Evolutionary conservation across 2,888 invertebrate genomes (phyloP), one percentile per base, ranked within the genome.

Genomic region (Acleris cristana): DNA sequence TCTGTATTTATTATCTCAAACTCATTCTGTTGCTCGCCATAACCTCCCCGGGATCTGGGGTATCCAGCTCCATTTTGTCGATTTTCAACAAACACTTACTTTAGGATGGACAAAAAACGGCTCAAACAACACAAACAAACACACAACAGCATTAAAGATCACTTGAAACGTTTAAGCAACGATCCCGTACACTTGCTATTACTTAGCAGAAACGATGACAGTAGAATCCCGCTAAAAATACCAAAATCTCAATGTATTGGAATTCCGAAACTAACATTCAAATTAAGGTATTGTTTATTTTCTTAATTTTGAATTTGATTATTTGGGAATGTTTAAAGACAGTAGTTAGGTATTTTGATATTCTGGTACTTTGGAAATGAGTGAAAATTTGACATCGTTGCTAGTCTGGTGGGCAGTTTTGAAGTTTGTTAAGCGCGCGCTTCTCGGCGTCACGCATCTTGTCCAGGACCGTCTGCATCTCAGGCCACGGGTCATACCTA

Each of bases 401-500:
- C 40, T 14, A 12, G 14, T 0, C 14, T 40, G 12, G 3, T 40
- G 14, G 21, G 68, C 74, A 72, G n/a, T 21, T 59, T n/a, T 57
- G 16, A 14, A 71, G 65, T 10, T 69, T 69, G 16, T 44, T 21
- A 16, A 60, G 3, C 0, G 78, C 79, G 2, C 83, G 75, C 44
- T 78, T 79, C 74, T 88, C 87, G 0, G 90, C 92, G n/a, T 64
- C 67, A 52, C 26, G 71, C 86, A 92, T 86, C 79, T 88, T 90
- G 71, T 92, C 91, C 1, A 90, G 80, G 0, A 80, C 79, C 34
- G 85, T 84, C 69, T 87, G 84, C 85, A 87, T 82, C 76, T 87
- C 85, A 0, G 83, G 84, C 92, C 92, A 92, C 7, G 91, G 90
- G 69, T 84, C 83, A 14, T 40, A 40, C 40, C 40, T 40, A 40